These are phyloP conservation scores for Leptinotarsa defecta DNA, from an alignment of 1,140 invertebrate species.

Conservation along the genomic window DNA sequence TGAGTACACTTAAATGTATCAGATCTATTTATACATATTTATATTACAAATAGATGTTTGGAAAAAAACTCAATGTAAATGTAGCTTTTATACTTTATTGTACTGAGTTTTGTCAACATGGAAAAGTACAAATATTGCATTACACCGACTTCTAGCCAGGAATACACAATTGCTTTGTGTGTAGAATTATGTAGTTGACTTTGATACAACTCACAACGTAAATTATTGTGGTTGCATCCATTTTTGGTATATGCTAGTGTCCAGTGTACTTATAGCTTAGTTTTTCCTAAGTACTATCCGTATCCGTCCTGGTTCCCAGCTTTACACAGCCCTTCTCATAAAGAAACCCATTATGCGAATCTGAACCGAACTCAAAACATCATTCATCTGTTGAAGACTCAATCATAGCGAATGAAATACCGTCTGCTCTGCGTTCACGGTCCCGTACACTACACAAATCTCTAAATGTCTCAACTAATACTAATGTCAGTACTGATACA, in stretches of 20 bases:
- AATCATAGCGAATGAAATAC: constrained; percentile 40
- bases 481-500: constrained; percentile 53
- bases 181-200: constrained; percentile 32
- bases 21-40: constrained; percentile 23
- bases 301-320: constrained; percentile 51
- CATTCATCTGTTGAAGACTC: constrained; percentile 31
- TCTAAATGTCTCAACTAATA: constrained; percentile 53
- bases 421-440: constrained; percentile 37
- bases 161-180: constrained; percentile 54
- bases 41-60: constrained; percentile 20
- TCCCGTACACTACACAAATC: constrained; percentile 46
- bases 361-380: constrained; percentile 41
- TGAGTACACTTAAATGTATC: constrained; percentile 9
- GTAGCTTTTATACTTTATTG: constrained; percentile 57
- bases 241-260: constrained; percentile 48
- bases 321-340: constrained; percentile 47
- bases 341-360: constrained; percentile 42
- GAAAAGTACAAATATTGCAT: constrained; percentile 60
- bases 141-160: constrained; percentile 57
- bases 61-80: constrained; percentile 21
- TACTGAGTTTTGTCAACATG: constrained; percentile 59
- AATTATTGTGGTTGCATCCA: constrained; percentile 37
- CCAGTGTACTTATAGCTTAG: constrained; percentile 47
- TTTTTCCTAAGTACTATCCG: constrained; percentile 44
- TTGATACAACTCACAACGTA: constrained; percentile 30